Evolutionary conservation across 2,797 vertebrate species (phyloP).

Genomic region (Strix occidentalis): DNA sequence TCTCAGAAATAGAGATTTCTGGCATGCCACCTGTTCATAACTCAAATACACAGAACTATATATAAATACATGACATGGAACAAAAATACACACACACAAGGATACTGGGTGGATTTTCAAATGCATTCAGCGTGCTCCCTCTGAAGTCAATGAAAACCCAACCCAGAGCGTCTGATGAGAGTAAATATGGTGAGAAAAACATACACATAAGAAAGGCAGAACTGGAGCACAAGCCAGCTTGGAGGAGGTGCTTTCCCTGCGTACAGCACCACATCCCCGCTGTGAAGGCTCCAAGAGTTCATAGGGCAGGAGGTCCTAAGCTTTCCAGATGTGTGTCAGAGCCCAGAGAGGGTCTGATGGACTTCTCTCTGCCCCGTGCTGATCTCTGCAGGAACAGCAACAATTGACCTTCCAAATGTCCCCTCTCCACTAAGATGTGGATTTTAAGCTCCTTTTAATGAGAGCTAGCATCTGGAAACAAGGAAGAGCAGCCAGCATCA

Average conservation of each 20-base stretch:
- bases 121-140: background rate
- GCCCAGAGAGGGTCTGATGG: slow-evolving; percentile 21
- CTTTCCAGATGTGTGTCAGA: slow-evolving; percentile 48
- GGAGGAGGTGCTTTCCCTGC: background rate
- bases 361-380: slow-evolving; percentile 5
- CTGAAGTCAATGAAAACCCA: slow-evolving; percentile 49
- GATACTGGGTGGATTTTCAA: slow-evolving; percentile 34
- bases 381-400: slow-evolving; percentile 45
- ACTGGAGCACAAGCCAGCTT: background rate
- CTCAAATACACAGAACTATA: slow-evolving; percentile 53
- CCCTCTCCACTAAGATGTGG: slow-evolving; percentile 17
- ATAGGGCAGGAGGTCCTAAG: slow-evolving; percentile 11
- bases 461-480: slow-evolving; percentile 53
- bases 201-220: background rate
- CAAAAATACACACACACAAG: slow-evolving; percentile 36
- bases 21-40: slow-evolving; percentile 54
- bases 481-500: background rate
- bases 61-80: slow-evolving; percentile 58
- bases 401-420: slow-evolving; percentile 48
- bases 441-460: slow-evolving; percentile 47
- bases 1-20: slow-evolving; percentile 48
- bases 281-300: background rate
- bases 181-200: slow-evolving; percentile 14
- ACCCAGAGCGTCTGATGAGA: background rate
- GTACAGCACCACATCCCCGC: background rate